A percentile compares a stretch with the other conserved stretches of the same genome.
These are phyloP conservation scores for Cataglyphis albicans DNA, from an alignment of 2,888 invertebrate species.

Conservation along the genomic window DNA sequence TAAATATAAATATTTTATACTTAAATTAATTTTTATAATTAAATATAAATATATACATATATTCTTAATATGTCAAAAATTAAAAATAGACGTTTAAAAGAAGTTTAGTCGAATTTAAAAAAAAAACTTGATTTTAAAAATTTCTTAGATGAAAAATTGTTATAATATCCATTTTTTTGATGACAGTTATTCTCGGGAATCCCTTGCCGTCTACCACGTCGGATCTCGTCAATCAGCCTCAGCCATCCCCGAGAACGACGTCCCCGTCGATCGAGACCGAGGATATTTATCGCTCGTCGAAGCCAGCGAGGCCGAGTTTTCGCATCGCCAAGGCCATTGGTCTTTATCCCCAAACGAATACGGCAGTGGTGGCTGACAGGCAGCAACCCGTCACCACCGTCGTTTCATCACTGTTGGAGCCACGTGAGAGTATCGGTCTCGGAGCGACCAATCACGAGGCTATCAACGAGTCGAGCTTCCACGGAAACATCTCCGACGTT, in stretches of 20 bases:
- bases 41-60: background rate
- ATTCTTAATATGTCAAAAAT: background rate
- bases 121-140: background rate
- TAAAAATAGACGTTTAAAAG: background rate
- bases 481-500: constrained; percentile 41
- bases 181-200: constrained; percentile 75
- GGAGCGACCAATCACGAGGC: constrained; percentile 40
- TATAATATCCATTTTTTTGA: background rate
- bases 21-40: too few species aligned
- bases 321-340: constrained; percentile 81
- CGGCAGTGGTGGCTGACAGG: constrained; percentile 59
- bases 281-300: constrained; percentile 33
- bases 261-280: constrained; percentile 56
- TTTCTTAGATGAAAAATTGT: background rate
- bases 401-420: constrained; percentile 33
- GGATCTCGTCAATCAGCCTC: constrained; percentile 67
- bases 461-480: constrained; percentile 37
- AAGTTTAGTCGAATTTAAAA: background rate
- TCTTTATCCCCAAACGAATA: constrained; percentile 71
- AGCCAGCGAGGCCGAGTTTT: constrained; percentile 65
- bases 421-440: constrained; percentile 31
- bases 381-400: constrained; percentile 55
- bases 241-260: constrained; percentile 49
- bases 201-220: constrained; percentile 79
- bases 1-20: background rate